Evolutionary conservation across 2,888 invertebrate genomes (phyloP).

Genomic region (Deladenus siricidicola): DNA sequence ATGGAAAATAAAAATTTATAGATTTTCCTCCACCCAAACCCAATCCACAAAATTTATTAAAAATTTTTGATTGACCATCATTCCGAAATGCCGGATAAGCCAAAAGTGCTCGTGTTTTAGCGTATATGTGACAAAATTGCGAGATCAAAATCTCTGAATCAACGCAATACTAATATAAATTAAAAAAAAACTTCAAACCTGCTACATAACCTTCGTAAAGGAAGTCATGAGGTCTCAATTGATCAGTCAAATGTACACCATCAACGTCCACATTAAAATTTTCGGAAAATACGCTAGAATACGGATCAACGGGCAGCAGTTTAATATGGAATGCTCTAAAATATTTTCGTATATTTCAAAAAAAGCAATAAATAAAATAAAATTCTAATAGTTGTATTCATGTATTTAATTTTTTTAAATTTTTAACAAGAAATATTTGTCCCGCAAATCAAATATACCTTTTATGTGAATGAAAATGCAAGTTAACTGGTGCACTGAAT

Average conservation of each 20-base stretch:
- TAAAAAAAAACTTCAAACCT: conserved; percentile 25
- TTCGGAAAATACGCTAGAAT: conserved; percentile 33
- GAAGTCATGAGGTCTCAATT: conserved; percentile 41
- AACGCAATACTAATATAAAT: no score
- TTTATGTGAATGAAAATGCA: conserved; percentile 33
- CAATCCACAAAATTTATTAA: no score
- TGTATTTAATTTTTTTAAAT: neutral
- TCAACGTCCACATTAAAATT: conserved; percentile 44
- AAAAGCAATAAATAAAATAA: neutral
- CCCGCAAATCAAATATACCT: no score
- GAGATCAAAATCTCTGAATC: no score
- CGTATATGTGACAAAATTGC: no score
- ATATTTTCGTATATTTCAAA: neutral
- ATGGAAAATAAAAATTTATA: no score
- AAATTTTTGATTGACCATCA: no score
- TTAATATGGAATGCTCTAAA: conserved; percentile 44
- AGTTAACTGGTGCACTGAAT: conserved; percentile 11
- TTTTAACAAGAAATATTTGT: no score
- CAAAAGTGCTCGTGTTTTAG: no score
- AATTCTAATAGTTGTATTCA: neutral
- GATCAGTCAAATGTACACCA: conserved; percentile 33
- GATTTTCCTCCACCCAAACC: no score
- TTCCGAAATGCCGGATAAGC: no score
- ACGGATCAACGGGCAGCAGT: conserved; percentile 37
- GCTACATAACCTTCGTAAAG: conserved; percentile 45